Conservation (phyloP, 2,888 invertebrate genomes). For the Ennomos fuscantarius region DNA sequence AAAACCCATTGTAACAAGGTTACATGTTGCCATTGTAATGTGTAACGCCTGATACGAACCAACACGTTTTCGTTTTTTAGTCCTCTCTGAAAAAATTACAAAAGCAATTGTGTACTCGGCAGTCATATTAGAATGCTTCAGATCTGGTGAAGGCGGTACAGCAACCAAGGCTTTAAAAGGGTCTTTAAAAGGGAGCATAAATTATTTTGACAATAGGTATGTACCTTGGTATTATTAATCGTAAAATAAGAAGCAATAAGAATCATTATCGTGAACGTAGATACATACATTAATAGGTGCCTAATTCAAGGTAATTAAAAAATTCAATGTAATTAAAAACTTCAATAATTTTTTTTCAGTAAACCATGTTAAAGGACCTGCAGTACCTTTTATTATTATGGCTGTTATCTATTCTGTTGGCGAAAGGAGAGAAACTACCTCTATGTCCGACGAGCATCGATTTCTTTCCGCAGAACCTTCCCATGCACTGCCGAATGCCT, state of each 20-base stretch:
- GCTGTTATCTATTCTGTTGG: constrained; percentile 33
- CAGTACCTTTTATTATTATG: constrained; percentile 40
- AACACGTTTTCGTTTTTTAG: constrained; percentile 40
- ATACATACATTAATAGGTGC: too few species aligned
- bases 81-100: constrained; percentile 43
- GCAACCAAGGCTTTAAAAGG: too few species aligned
- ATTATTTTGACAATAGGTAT: too few species aligned
- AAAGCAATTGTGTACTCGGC: constrained; percentile 40
- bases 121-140: constrained; percentile 23
- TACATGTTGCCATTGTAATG: constrained; percentile 44
- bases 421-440: constrained; percentile 61
- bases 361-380: constrained; percentile 47
- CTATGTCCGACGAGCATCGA: constrained; percentile 67
- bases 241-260: constrained; percentile 8
- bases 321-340: too few species aligned
- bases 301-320: too few species aligned
- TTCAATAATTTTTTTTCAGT: constrained; percentile 54
- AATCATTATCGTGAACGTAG: too few species aligned
- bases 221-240: not conserved
- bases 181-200: too few species aligned
- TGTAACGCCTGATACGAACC: constrained; percentile 33
- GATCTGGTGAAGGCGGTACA: constrained; percentile 14
- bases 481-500: constrained; percentile 78
- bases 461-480: constrained; percentile 71
- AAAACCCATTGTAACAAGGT: constrained; percentile 23